Evolutionary conservation across 1,140 invertebrate species (phyloP), one percentile per base, ranked within the genome.

Genomic region (Solenopsis invicta): DNA sequence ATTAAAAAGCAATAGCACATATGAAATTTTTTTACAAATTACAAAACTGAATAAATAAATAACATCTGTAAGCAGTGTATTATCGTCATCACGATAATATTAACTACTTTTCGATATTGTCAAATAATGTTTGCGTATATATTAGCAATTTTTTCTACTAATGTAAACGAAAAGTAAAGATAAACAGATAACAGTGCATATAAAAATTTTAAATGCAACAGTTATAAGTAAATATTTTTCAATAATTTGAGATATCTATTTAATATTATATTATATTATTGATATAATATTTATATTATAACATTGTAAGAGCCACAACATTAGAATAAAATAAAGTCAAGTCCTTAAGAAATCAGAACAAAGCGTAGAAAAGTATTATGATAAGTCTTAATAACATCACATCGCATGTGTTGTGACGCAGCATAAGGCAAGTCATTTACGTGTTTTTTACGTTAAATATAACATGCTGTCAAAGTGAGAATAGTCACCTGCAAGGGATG

Each of bases 1-100:
- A n/a, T n/a, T n/a, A n/a, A n/a, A n/a, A n/a, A 29, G 2, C 29
- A 29, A 29, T 29, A 29, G 29, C n/a, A n/a, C 29, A 29, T 29
- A 2, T 29, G 29, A 29, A 29, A 29, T 29, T 96, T 93, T 97
- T 97, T 87, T 98, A 97, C 21, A 99, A 96, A 94, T 97, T 98
- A 61, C 98, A 97, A 94, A 99, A 98, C 94, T 99, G 98, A 98
- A 94, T 99, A 99, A 61, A 98, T 98, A 95, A 99, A 99, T 3
- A 99, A 96, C 8, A 99, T 96, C 9, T 98, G 98, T 6, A 98
- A 96, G 94, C 98, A 99, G 88, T n/a, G n/a, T 21, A 99, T 98
- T 85, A 98, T 96, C 50, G 98, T 98, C 97, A 99, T 98, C 2
- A 99, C 96, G 77, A 99, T 97, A 1, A 98, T 96, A 94, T 99